Base-by-base conservation (phyloP, 2,797 vertebrate species). In the Centropyge bicolor region DNA sequence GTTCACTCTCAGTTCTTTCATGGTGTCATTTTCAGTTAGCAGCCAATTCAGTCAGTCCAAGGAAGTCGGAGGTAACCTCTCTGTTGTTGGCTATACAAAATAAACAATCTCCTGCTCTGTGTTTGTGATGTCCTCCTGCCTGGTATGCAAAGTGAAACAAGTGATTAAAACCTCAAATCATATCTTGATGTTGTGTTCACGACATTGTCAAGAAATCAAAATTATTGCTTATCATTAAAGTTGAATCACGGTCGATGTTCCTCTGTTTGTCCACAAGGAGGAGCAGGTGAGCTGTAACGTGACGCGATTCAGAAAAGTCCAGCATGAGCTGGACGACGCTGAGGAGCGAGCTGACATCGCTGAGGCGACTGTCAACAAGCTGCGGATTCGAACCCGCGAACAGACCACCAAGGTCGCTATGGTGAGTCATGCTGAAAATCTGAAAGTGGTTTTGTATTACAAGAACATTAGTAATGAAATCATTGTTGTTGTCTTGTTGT, bases 261-360 rank as follows among this genome's bases (percentile, higher is more conserved):
- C 2, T 27, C 11, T 61, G 17, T 55, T 1, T 67, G 62, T 78
- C 77, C 82, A 63, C 74, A 80, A 99, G 98, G 98, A 98, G 90
- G 97, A 97, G 86, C 97, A 98, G 78, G 96, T 96, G 84, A 97
- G 93, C 94, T 94, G 93, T 86, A 96, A 95, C 84, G 62, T 96
- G 59, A 91, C 94, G 45, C 97, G 97, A 78, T 97, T 95, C 88
- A 95, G 96, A 80, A 98, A 97, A 86, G 91, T 97, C 51, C 97
- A 98, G 89, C 96, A 98, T 0, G 97, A 98, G 74, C 90, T 99
- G 86, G 97, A 99, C 0, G 97, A 98, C 0, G 98, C 97, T 0
- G 98, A 98, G 89, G 98, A 99, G 55, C 92, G 97, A 0, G 98
- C 96, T 0, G 97, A 98, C 86, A 95, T 97, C 0, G 98, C 98